Conservation (phyloP, 2,888 invertebrate species). For the Eumerus sabulonum region DNA sequence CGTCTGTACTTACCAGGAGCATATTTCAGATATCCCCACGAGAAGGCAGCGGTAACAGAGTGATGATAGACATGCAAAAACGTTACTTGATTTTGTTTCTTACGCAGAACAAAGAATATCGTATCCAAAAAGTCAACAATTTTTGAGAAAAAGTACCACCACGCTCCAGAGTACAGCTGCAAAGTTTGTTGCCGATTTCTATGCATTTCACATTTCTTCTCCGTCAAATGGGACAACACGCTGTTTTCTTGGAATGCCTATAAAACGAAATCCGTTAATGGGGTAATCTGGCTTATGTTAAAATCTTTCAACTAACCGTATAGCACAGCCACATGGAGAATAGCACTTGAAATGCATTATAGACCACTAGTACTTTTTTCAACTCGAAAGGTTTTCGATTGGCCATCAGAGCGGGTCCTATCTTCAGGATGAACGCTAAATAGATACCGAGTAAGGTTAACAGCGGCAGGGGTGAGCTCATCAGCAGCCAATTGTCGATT, state of each 20-base stretch:
- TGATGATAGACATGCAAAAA: constrained; percentile 95
- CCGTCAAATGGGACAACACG: constrained; percentile 74
- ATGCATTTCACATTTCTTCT: constrained; percentile 75
- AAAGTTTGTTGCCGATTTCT: constrained; percentile 79
- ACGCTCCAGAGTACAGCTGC: constrained; percentile 81
- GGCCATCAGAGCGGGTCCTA: constrained; percentile 88
- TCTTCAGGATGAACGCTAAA: constrained; percentile 86
- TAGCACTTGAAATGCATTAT: constrained; percentile 93
- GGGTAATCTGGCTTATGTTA: not conserved
- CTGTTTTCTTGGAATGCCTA: constrained; percentile 76
- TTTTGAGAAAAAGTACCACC: constrained; percentile 91
- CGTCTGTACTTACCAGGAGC: constrained; percentile 82
- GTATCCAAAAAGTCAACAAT: constrained; percentile 89
- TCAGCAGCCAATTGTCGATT: constrained; percentile 88
- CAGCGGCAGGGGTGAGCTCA: constrained; percentile 87
- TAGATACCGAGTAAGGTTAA: constrained; percentile 83
- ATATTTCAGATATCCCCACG: constrained; percentile 89
- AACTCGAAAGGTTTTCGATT: constrained; percentile 87
- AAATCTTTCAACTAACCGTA: constrained; percentile 72
- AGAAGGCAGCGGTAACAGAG: constrained; percentile 87
- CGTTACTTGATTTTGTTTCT: constrained; percentile 92
- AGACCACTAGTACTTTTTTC: constrained; percentile 85
- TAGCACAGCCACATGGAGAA: constrained; percentile 87
- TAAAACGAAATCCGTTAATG: not conserved
- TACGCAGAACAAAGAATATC: constrained; percentile 92